Percentiles rank a stretch among this genome's conserved stretches.
phyloP scores from a whole-genome alignment of 2,888 invertebrate species.

The Heterodera filipjevi region DNA sequence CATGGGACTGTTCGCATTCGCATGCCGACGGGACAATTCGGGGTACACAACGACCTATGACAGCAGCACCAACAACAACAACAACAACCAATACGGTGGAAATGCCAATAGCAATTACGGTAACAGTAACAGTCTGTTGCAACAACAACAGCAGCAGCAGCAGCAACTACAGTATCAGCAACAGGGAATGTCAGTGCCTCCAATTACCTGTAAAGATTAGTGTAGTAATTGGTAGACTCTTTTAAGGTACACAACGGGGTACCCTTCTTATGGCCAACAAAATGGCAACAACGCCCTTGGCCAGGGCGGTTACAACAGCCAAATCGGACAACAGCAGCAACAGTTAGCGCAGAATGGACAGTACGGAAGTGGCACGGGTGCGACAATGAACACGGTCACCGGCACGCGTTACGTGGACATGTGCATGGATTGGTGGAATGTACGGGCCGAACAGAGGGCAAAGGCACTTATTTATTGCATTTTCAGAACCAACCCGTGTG shows the following conservation, averaged over 20 bases:
- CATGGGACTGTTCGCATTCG: constrained; percentile 32
- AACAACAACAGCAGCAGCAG: neutral
- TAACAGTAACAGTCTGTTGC: neutral
- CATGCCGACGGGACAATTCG: constrained; percentile 21
- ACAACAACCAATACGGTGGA: neutral
- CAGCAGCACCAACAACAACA: neutral
- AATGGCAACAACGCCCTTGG: neutral
- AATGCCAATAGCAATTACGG: neutral
- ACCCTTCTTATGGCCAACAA: neutral
- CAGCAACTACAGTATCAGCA: neutral
- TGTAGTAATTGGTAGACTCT: neutral
- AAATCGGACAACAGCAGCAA: constrained; percentile 19
- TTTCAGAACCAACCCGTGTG: constrained; percentile 22
- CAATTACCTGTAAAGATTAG: no score
- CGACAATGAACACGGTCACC: constrained; percentile 11
- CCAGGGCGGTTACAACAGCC: constrained; percentile 11
- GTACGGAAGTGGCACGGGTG: neutral
- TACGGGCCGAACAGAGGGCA: no score
- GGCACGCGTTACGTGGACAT: constrained; percentile 25
- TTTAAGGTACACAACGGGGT: neutral
- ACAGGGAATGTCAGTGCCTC: neutral
- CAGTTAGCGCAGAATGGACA: neutral
- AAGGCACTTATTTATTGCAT: no score
- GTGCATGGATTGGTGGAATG: constrained; percentile 27
- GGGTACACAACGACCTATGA: neutral